Evolutionary conservation across 2,888 invertebrate species (phyloP).

Genomic region (Lysandra coridon): DNA sequence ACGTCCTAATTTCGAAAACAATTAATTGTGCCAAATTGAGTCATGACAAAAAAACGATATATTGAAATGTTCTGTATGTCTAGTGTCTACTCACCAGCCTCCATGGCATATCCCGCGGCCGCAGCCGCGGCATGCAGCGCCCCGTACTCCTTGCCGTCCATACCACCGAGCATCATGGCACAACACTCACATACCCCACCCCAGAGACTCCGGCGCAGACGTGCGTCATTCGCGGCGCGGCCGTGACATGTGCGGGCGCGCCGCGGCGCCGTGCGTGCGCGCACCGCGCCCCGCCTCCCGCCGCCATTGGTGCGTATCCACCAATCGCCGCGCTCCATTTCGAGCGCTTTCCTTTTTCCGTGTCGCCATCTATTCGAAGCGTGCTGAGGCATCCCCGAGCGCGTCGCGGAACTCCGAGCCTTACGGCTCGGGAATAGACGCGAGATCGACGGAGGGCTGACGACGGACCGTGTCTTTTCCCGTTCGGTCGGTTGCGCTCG

Average conservation of each 20-base stretch:
- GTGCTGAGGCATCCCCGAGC: slow-evolving; percentile 64
- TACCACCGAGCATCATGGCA: slow-evolving; percentile 69
- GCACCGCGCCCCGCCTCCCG: slow-evolving; percentile 57
- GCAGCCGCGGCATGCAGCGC: slow-evolving; percentile 75
- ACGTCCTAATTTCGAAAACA: too few relatives aligned
- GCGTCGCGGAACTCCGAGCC: slow-evolving; percentile 44
- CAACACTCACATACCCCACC: slow-evolving; percentile 40
- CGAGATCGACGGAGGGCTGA: slow-evolving; percentile 30
- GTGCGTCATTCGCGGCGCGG: slow-evolving; percentile 53
- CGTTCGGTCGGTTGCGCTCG: slow-evolving; percentile 75
- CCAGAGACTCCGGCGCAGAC: slow-evolving; percentile 45
- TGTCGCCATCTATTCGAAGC: slow-evolving; percentile 77
- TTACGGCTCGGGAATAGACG: slow-evolving; percentile 39
- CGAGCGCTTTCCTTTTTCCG: slow-evolving; percentile 75
- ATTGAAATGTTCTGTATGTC: background rate
- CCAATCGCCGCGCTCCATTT: slow-evolving; percentile 78
- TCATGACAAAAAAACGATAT: background rate
- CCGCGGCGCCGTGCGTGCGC: slow-evolving; percentile 48
- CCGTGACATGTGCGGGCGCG: slow-evolving; percentile 51
- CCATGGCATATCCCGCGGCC: slow-evolving; percentile 69
- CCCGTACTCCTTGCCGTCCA: slow-evolving; percentile 78
- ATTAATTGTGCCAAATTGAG: too few relatives aligned
- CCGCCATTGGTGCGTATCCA: slow-evolving; percentile 69
- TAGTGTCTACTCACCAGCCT: slow-evolving; percentile 55
- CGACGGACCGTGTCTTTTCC: slow-evolving; percentile 61